A percentile compares a stretch with the other conserved stretches of the same genome.
These are phyloP conservation scores for Heterodera filipjevi DNA, from an alignment of 2,888 invertebrate species.

Conservation along the genomic window DNA sequence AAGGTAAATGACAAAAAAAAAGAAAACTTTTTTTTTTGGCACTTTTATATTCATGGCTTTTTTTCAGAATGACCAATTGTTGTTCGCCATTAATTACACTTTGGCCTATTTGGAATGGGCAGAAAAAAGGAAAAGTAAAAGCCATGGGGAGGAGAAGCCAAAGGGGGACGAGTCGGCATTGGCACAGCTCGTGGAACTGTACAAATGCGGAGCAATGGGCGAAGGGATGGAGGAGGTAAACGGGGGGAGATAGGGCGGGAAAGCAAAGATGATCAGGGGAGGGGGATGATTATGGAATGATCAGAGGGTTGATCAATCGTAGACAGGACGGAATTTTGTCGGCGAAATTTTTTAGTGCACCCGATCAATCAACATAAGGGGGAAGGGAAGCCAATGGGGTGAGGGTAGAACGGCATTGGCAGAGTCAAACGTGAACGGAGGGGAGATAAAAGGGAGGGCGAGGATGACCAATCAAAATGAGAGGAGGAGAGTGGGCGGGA, in stretches of 20 bases:
- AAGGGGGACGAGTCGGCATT: background rate
- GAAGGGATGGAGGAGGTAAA: background rate
- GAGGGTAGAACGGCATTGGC: too few relatives aligned
- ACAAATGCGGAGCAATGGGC: conserved; percentile 51
- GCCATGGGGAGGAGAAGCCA: background rate
- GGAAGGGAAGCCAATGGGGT: too few relatives aligned
- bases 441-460: too few relatives aligned
- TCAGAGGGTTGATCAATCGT: too few relatives aligned
- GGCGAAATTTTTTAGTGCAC: too few relatives aligned
- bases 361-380: too few relatives aligned
- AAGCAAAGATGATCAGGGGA: too few relatives aligned
- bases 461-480: too few relatives aligned
- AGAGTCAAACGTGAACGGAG: too few relatives aligned
- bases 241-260: background rate
- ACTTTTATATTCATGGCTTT: background rate
- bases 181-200: conserved; percentile 35
- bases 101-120: conserved; percentile 49
- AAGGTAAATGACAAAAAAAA: conserved; percentile 70
- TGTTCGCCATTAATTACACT: conserved; percentile 58
- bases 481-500: background rate
- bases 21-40: conserved; percentile 36
- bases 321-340: too few relatives aligned
- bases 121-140: conserved; percentile 7
- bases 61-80: conserved; percentile 44
- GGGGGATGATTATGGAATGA: too few relatives aligned